Percentiles rank a stretch among this genome's conserved stretches.
phyloP scores from a whole-genome alignment of 1,140 invertebrate species.

The Diachasma alloeum region DNA sequence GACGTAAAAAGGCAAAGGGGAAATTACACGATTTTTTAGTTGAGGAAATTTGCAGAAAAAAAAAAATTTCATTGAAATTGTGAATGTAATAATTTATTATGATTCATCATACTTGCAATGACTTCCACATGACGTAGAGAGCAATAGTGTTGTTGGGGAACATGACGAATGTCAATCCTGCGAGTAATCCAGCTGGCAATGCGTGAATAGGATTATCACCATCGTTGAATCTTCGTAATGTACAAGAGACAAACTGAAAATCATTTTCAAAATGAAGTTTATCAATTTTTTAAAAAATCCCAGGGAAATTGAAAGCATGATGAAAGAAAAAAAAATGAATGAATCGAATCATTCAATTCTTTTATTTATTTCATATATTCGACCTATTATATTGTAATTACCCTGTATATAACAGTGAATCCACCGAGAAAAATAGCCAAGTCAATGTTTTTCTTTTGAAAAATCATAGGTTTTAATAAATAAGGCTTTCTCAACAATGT shows the following conservation, averaged over 20 bases:
- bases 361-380: conserved; percentile 22
- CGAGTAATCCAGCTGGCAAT: conserved; percentile 72
- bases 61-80: too few species aligned
- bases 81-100: too few species aligned
- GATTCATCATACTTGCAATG: conserved; percentile 67
- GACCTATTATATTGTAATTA: conserved; percentile 41
- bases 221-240: conserved; percentile 65
- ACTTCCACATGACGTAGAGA: conserved; percentile 78
- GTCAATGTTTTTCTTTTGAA: conserved; percentile 68
- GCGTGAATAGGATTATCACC: conserved; percentile 70
- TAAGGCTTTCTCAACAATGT: conserved; percentile 64
- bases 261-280: too few species aligned
- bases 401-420: conserved; percentile 72
- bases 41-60: too few species aligned
- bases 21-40: too few species aligned
- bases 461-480: conserved; percentile 63
- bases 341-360: too few species aligned
- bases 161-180: conserved; percentile 70
- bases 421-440: conserved; percentile 72
- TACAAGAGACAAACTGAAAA: conserved; percentile 70
- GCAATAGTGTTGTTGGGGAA: conserved; percentile 76
- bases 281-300: too few species aligned
- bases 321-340: conserved; percentile 15
- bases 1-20: background rate
- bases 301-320: too few species aligned